phyloP scores from a whole-genome alignment of 2,888 invertebrate genomes.

The Calameuta idolon region DNA sequence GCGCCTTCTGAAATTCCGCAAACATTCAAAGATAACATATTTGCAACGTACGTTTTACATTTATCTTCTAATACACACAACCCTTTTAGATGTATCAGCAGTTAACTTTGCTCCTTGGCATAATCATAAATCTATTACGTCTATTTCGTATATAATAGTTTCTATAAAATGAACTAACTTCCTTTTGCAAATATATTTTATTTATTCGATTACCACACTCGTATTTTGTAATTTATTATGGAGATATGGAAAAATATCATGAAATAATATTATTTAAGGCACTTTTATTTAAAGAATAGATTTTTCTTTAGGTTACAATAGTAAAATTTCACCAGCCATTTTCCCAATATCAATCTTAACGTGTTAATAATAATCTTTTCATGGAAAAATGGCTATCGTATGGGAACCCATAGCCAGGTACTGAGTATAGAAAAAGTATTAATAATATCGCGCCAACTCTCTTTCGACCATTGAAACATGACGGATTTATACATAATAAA shows the following conservation, averaged over 20 bases:
- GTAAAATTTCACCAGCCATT: conserved; percentile 44
- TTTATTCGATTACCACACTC: not conserved
- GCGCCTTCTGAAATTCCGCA: not conserved
- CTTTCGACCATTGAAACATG: conserved; percentile 23
- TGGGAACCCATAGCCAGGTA: conserved; percentile 48
- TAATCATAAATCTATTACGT: not conserved
- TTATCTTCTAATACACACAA: not conserved
- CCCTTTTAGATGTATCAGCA: not conserved
- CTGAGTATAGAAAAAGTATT: conserved; percentile 32
- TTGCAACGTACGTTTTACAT: not conserved
- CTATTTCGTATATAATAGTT: not conserved
- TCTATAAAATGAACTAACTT: not conserved
- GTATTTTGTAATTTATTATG: not conserved
- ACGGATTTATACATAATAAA: not conserved
- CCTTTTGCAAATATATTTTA: not conserved
- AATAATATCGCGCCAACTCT: conserved; percentile 24
- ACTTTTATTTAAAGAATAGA: conserved; percentile 60
- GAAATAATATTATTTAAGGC: conserved; percentile 47
- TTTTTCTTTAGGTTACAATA: conserved; percentile 49
- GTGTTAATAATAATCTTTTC: conserved; percentile 13
- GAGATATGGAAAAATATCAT: conserved; percentile 15
- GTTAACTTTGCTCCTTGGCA: not conserved
- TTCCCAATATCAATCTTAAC: conserved; percentile 26
- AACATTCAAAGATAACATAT: not conserved
- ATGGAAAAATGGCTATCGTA: conserved; percentile 30